Conservation (phyloP, 2,888 invertebrate genomes). For the Tridacna gigas region DNA sequence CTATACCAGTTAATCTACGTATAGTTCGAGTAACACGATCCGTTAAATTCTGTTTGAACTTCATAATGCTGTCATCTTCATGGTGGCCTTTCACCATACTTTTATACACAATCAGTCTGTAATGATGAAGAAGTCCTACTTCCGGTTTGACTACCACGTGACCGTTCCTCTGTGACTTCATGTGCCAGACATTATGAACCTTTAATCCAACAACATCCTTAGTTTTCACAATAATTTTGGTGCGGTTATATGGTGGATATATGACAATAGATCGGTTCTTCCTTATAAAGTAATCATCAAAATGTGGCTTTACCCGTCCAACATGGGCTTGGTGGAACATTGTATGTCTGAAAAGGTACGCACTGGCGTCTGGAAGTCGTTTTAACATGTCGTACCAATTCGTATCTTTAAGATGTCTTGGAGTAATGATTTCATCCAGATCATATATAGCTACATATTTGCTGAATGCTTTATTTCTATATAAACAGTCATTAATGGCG, state of each 20-base stretch:
- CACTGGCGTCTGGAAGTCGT: conserved; percentile 1
- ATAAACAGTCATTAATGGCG: conserved; percentile 6
- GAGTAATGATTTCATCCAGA: conserved; percentile 1
- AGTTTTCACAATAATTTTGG: background rate
- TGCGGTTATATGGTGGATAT: background rate
- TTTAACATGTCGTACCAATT: conserved; percentile 15
- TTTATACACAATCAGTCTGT: background rate
- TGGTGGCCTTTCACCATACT: background rate
- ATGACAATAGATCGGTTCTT: background rate
- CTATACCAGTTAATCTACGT: background rate
- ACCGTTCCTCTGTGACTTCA: background rate
- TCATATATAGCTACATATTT: background rate
- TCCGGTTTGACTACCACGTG: background rate
- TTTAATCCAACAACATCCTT: background rate
- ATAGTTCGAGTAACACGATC: background rate
- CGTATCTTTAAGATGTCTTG: background rate
- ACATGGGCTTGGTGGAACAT: background rate
- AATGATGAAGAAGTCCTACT: conserved; percentile 2
- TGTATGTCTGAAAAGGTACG: conserved; percentile 1
- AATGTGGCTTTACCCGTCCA: no score
- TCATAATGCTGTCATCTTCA: background rate
- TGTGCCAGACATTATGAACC: background rate
- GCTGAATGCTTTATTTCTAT: background rate
- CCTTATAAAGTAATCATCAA: background rate
- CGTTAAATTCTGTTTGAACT: background rate